Evolutionary conservation across 2,888 invertebrate genomes (phyloP), one percentile per base, ranked within the genome.

Genomic region (Drosophila eohydei): DNA sequence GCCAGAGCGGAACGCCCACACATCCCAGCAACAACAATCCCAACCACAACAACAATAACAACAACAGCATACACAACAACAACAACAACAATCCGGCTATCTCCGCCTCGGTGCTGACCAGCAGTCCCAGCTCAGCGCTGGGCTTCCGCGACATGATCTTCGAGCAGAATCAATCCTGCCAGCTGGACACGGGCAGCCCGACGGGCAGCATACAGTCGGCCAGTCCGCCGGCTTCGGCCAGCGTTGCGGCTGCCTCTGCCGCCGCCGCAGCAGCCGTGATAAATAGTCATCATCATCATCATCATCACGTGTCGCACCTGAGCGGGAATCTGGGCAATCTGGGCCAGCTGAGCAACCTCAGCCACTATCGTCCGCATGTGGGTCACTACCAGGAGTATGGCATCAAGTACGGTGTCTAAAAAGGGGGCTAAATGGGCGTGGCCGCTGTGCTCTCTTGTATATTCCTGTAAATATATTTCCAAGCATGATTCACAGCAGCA

Each of bases 381-480:
- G 92, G 92, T 2, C 92, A 93, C 66, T 93, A 93, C 69, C 93
- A 93, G 89, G 93, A 93, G 78, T 93, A 93, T 68, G 93, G 93
- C 73, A 93, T 93, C 67, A 93, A 93, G 76, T 93, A 93, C 83
- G 92, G 93, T 69, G 93, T 93, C 72, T 93, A 92, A 90, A 21
- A 8, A 30, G 12, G 58, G 16, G 2, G 14, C 38, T 12, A 4
- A 14, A 28, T 40, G 52, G 76, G 63, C 76, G 62, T 54, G 65
- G 67, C 73, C 60, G 76, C 86, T 85, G 83, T 78, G 75, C 84
- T 84, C 84, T 81, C 87, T 83, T 84, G 87, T 84, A 84, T 87
- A 84, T 87, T 84, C 71, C 46, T 85, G 84, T 87, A 84, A 81
- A 83, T 84, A 84, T 87, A 87, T 78, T 68, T 59, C 56, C 68